Conservation (phyloP, 2,888 invertebrate genomes). For the Mesodorylaimus sp. region DNA sequence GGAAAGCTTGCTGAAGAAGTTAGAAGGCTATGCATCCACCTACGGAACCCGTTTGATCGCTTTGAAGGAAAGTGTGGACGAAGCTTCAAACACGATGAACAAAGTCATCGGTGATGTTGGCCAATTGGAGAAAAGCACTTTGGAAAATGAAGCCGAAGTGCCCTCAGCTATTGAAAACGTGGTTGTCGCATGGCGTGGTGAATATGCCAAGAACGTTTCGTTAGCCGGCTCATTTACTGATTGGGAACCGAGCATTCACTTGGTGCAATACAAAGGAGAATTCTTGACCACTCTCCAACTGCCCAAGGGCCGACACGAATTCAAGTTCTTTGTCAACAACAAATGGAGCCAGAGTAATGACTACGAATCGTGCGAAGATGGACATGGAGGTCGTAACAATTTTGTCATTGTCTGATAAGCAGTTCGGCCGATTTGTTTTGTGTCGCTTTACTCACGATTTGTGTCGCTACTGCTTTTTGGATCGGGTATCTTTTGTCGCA, state of each 20-base stretch:
- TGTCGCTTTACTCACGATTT: too few relatives aligned
- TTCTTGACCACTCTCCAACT: slow-evolving; percentile 68
- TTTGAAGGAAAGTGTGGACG: not conserved
- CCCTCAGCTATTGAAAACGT: not conserved
- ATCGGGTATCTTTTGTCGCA: too few relatives aligned
- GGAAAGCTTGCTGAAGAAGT: not conserved
- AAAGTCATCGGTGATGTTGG: not conserved
- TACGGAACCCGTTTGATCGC: not conserved
- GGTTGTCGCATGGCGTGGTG: not conserved
- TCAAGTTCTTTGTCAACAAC: slow-evolving; percentile 7
- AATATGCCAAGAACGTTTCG: not conserved
- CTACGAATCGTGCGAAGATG: not conserved
- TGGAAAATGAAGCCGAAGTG: not conserved
- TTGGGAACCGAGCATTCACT: not conserved
- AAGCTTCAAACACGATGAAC: not conserved
- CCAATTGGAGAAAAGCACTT: not conserved
- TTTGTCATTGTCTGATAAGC: not conserved
- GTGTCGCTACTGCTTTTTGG: too few relatives aligned
- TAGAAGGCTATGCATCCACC: not conserved
- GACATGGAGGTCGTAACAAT: not conserved
- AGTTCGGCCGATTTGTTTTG: too few relatives aligned
- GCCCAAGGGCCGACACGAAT: slow-evolving; percentile 5
- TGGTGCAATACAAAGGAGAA: slow-evolving; percentile 46
- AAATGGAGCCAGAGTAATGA: slow-evolving; percentile 1
- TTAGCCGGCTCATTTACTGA: not conserved